Evolutionary conservation across 1,140 invertebrate species (phyloP), one percentile per base, ranked within the genome.

Genomic region (Eumeta japonica): DNA sequence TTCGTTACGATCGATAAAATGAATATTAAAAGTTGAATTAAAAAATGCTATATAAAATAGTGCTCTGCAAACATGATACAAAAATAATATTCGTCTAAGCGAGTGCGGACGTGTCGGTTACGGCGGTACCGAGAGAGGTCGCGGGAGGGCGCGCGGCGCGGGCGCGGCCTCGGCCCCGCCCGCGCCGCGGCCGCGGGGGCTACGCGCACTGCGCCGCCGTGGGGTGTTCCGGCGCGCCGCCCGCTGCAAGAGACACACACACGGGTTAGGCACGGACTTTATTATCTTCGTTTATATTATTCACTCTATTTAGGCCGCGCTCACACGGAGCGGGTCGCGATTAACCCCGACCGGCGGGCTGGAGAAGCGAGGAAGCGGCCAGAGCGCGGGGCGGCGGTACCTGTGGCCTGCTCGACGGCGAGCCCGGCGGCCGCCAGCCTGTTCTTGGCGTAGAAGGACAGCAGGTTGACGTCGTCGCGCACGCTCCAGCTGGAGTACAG

Each of bases 361-460:
- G 38, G 29, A 60, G 68, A 64, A 62, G 53, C 58, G 58, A 49
- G 56, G 50, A 62, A 62, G 58, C 53, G 46, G n/a, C n/a, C n/a
- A n/a, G 41, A 50, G 57, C 54, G 56, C 42, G 46, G 29, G 48
- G 42, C 43, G 47, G 37, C 41, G 52, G 53, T 76, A 77, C 75
- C 75, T 77, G 72, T 63, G 58, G 52, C 66, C 32, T 53, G 56
- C 45, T 76, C 70, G 50, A 57, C 52, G 50, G 68, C 67, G 48
- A 77, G 48, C 20, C 75, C 75, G 45, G 78, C 77, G 41, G 81
- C 83, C 50, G 81, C 81, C 43, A 81, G 79, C 39, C 83, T 81
- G 64, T 85, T 85, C 77, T 85, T 86, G 60, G 81, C 79, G 68
- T 88, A 88, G 75, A 81, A 87, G 58, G 86, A 88, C 48, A 88